Conservation (phyloP, 2,797 vertebrate species). For the Parotocinclus haroldoi region DNA sequence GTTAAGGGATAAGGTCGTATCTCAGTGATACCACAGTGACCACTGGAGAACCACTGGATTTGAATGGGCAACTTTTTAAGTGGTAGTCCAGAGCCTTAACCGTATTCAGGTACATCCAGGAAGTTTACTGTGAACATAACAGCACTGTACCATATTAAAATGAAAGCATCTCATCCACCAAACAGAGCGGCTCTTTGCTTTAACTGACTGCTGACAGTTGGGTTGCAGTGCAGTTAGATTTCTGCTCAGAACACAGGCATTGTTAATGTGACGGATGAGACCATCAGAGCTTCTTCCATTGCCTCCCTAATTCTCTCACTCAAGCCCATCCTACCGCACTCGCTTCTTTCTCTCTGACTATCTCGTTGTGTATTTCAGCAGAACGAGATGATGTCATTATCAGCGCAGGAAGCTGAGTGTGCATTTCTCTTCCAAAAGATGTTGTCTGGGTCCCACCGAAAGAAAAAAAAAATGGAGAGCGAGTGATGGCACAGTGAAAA, state of each 20-base stretch:
- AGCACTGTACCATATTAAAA: too few species aligned
- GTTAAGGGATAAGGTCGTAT: not conserved
- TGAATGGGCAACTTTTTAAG: not conserved
- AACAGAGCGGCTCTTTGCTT: too few species aligned
- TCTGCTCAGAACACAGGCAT: constrained; percentile 14
- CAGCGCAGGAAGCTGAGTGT: constrained; percentile 38
- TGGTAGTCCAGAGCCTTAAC: not conserved
- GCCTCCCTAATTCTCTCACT: constrained; percentile 32
- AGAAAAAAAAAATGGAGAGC: constrained; percentile 9
- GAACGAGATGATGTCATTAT: constrained; percentile 41
- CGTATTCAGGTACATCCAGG: too few species aligned
- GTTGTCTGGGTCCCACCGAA: constrained; percentile 17
- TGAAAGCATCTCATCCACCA: too few species aligned
- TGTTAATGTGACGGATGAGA: constrained; percentile 36
- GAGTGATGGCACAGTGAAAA: constrained; percentile 6
- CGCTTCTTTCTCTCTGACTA: constrained; percentile 13
- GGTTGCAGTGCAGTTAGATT: too few species aligned
- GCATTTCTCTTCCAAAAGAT: constrained; percentile 37
- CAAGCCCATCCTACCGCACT: constrained; percentile 16
- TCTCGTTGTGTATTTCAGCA: constrained; percentile 1
- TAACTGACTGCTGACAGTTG: too few species aligned
- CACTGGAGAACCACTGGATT: not conserved
- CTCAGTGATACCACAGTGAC: not conserved
- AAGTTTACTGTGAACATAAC: too few species aligned
- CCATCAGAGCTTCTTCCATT: constrained; percentile 29